These are phyloP conservation scores for Plemyria rubiginata DNA, from an alignment of 2,888 invertebrate genomes.

Conservation along the genomic window DNA sequence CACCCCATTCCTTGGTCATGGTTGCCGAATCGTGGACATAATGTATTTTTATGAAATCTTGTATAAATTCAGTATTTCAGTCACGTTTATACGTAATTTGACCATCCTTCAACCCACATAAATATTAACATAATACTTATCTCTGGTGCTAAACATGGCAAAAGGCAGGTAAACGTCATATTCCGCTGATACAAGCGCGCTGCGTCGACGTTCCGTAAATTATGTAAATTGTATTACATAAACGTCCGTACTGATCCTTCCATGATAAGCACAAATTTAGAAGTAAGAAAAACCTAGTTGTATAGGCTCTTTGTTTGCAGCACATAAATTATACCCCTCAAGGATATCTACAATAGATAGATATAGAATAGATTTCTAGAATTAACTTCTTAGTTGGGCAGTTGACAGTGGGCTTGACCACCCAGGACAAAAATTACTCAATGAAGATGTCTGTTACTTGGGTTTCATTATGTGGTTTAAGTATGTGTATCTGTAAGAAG, in stretches of 20 bases:
- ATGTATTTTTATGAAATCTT: too few species aligned
- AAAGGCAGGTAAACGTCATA: slow-evolving; percentile 28
- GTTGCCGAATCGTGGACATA: too few species aligned
- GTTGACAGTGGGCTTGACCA: background rate
- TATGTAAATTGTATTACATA: slow-evolving; percentile 57
- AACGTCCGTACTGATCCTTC: slow-evolving; percentile 42
- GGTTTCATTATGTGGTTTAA: too few species aligned
- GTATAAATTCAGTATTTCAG: too few species aligned
- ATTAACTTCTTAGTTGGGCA: too few species aligned
- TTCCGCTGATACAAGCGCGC: slow-evolving; percentile 31
- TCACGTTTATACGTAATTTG: slow-evolving; percentile 5
- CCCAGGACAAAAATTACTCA: background rate
- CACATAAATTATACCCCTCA: slow-evolving; percentile 1
- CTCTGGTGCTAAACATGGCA: slow-evolving; percentile 13
- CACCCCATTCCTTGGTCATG: too few species aligned
- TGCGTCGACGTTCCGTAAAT: slow-evolving; percentile 37
- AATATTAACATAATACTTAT: slow-evolving; percentile 13
- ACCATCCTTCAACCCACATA: slow-evolving; percentile 1
- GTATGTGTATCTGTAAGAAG: too few species aligned
- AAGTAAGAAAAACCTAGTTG: background rate
- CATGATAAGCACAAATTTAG: slow-evolving; percentile 52
- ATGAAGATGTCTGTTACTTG: too few species aligned
- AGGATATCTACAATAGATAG: slow-evolving; percentile 28
- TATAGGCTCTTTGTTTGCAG: too few species aligned
- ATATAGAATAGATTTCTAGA: too few species aligned